These are phyloP conservation scores for Drosophila athabasca DNA, from an alignment of 1,140 invertebrate genomes.

Conservation along the genomic window DNA sequence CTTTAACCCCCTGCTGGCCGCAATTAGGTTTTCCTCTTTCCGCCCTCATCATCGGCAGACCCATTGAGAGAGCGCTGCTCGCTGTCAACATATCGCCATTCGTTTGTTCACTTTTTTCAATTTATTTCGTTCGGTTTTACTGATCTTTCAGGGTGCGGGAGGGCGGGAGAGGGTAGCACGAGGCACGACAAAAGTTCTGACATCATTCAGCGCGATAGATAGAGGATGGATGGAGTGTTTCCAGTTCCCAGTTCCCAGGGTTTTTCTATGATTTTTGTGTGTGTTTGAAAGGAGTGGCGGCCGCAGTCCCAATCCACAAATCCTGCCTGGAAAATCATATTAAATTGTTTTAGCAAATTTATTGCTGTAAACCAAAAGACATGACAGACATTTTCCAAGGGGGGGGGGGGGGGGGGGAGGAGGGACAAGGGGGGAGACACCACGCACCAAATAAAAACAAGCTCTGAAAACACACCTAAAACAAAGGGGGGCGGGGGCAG, in stretches of 20 bases:
- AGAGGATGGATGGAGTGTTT: neutral
- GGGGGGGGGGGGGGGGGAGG: neutral
- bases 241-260: neutral
- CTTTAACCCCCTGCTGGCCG: slow-evolving; percentile 1
- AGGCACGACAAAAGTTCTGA: slow-evolving; percentile 33
- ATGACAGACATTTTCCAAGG: slow-evolving; percentile 52
- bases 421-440: no score
- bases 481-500: neutral
- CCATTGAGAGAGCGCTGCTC: slow-evolving; percentile 3
- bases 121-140: slow-evolving; percentile 10
- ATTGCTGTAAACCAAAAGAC: slow-evolving; percentile 66
- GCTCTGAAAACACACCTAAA: slow-evolving; percentile 53
- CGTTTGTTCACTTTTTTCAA: slow-evolving; percentile 26
- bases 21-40: slow-evolving; percentile 8
- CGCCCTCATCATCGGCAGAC: neutral
- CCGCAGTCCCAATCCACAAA: slow-evolving; percentile 32
- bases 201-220: slow-evolving; percentile 29
- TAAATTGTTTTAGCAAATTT: slow-evolving; percentile 75
- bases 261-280: slow-evolving; percentile 31
- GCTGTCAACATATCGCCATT: slow-evolving; percentile 33
- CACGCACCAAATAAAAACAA: slow-evolving; percentile 52
- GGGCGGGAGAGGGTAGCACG: no score
- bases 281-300: neutral
- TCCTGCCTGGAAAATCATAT: slow-evolving; percentile 44
- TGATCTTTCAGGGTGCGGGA: neutral